Evolutionary conservation across 2,888 invertebrate genomes (phyloP), one percentile per base, ranked within the genome.

Genomic region (Neoaliturus tenellus): DNA sequence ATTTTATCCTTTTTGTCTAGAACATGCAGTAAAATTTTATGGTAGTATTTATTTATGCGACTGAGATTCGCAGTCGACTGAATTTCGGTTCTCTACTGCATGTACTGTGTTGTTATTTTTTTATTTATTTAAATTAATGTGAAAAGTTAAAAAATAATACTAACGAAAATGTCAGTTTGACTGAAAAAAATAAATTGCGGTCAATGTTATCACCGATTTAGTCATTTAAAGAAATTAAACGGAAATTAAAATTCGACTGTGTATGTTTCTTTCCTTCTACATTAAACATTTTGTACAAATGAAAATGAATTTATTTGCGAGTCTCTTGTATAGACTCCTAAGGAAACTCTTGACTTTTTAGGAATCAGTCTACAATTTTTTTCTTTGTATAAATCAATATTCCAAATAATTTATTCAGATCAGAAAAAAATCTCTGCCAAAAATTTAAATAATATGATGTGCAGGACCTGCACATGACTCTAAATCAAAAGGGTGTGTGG

Each of bases 141-240:
- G 51, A 78, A 78, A 78, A 71, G 71, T 71, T 39, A 10, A 71
- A 71, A 35, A 20, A 35, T 71, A 71, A 5, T 78, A 55, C 55
- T 78, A 48, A 55, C 51, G 44, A 78, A 78, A 55, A 78, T 28
- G 14, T 51, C 28, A 78, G 75, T 44, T 75, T 28, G 39, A 75
- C 75, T 75, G 75, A 75, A 75, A 55, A 75, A 73, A 73, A 67
- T n/a, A 62, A 82, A 82, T 55, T 82, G 73, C 82, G 73, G 73
- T 82, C 82, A 73, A 51, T 82, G 82, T 82, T 82, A 82, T 82
- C 82, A 82, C 82, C 82, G 73, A 82, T 73, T 82, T 33, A 82
- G 82, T 73, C 82, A 82, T 82, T 73, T 82, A 82, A 82, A 73
- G 82, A 82, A 82, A 82, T 82, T 82, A 82, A 82, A 82, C 73